phyloP scores from a whole-genome alignment of 37 sponge, comb jelly and placozoan species.

The Diacarnus erythraeanus region DNA sequence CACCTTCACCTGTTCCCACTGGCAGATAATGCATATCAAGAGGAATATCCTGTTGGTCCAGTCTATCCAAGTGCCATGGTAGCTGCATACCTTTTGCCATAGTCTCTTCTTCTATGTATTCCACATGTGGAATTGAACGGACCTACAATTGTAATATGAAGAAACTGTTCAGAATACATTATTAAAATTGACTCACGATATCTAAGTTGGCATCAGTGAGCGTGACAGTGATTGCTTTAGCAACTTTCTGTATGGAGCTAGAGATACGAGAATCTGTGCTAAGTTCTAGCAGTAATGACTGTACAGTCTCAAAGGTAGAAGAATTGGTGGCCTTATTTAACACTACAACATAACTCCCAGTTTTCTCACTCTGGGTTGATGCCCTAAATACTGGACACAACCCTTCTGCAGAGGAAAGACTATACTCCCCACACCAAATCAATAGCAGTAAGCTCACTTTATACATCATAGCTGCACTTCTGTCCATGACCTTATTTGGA shows the following conservation, averaged over 20 bases:
- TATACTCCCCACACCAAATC: neutral
- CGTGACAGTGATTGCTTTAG: conserved; percentile 47
- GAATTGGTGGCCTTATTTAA: conserved; percentile 26
- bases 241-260: conserved; percentile 28
- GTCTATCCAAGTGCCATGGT: conserved; percentile 63
- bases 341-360: conserved; percentile 52
- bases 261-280: conserved; percentile 19
- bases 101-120: conserved; percentile 56
- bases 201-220: conserved; percentile 28
- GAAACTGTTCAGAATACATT: neutral
- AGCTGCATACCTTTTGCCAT: conserved; percentile 34
- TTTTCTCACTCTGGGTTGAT: conserved; percentile 20
- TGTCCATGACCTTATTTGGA: no score
- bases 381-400: conserved; percentile 47
- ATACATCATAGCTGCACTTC: neutral
- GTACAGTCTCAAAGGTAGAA: conserved; percentile 5
- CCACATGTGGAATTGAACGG: conserved; percentile 41
- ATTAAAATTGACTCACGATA: conserved; percentile 19
- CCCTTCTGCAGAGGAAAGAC: neutral
- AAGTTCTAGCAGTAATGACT: neutral
- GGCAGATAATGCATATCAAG: conserved; percentile 60
- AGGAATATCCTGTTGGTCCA: conserved; percentile 56
- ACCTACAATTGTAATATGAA: conserved; percentile 19
- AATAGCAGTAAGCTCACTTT: neutral
- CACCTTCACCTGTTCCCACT: conserved; percentile 55